Evolutionary conservation across 1,140 invertebrate species (phyloP), one percentile per base, ranked within the genome.

Genomic region (Venturia canescens): DNA sequence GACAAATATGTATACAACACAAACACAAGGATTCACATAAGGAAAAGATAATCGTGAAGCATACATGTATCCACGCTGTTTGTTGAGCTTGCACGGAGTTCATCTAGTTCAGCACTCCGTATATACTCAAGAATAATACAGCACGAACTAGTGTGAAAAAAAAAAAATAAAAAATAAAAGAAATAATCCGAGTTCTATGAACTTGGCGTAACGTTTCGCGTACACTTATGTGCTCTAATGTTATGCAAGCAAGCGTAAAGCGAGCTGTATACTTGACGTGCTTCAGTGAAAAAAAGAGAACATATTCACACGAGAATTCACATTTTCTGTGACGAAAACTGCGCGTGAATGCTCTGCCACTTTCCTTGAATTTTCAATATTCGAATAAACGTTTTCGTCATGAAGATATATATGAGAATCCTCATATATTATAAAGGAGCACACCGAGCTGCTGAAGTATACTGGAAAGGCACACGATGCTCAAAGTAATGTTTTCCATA

Each of bases 191-290:
- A 48, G 69, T 44, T 71, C 69, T 48, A 71, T 48, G 69, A 71
- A 71, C 69, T 48, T 38, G 69, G 21, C 44, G 69, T 34, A 71
- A 71, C 69, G 69, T 71, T 71, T 26, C 69, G n/a, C 38, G 18
- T 23, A 34, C n/a, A 53, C 38, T 44, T 53, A 21, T n/a, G 16
- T 15, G 50, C n/a, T 53, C n/a, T 48, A 71, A 71, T 50, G 44
- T 71, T 71, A 71, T 71, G 69, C 69, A 71, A 71, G 69, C 27
- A 27, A 70, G 67, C 67, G 27, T n/a, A 21, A 34, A 70, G 31
- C 50, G 50, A 53, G 50, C 50, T 15, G 50, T 53, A 53, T 21
- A 53, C 50, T 21, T 21, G 16, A 21, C n/a, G 50, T 53, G n/a
- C 50, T 53, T 18, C 11, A 3, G 18, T 21, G 18, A 53, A 21